Percentiles rank a stretch among this genome's conserved stretches.
These are phyloP conservation scores for Podabrus alpinus DNA, from an alignment of 2,888 invertebrate species.

Conservation along the genomic window DNA sequence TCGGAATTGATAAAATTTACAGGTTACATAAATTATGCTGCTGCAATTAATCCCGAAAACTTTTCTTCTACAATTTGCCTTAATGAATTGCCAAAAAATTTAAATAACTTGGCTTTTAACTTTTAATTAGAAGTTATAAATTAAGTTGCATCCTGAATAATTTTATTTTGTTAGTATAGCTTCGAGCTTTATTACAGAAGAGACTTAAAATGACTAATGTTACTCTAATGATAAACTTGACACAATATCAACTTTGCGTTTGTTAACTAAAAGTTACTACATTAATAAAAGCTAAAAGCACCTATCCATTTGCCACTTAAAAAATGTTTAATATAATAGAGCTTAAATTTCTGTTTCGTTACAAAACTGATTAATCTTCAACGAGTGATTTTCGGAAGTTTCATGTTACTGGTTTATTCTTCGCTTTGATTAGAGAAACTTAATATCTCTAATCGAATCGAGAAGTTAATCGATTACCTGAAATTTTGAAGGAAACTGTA, in stretches of 20 bases:
- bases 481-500: not conserved
- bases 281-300: not conserved
- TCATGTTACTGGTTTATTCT: not conserved
- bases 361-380: not conserved
- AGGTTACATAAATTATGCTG: not conserved
- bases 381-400: not conserved
- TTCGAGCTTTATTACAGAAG: not conserved
- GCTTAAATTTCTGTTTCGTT: not conserved
- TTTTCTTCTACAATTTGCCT: not conserved
- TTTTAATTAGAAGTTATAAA: not conserved
- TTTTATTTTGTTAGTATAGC: not conserved
- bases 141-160: not conserved
- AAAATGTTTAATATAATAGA: not conserved
- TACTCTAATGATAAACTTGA: not conserved
- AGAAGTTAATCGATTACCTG: not conserved
- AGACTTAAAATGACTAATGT: not conserved
- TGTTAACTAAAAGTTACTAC: not conserved
- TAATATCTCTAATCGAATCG: not conserved
- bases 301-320: not conserved
- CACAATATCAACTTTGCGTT: not conserved
- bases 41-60: not conserved
- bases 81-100: not conserved
- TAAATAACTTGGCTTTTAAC: not conserved
- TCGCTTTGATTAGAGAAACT: not conserved
- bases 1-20: not conserved